Evolutionary conservation across 1,140 invertebrate species (phyloP), one percentile per base, ranked within the genome.

Genomic region (Tetraneura akinire): DNA sequence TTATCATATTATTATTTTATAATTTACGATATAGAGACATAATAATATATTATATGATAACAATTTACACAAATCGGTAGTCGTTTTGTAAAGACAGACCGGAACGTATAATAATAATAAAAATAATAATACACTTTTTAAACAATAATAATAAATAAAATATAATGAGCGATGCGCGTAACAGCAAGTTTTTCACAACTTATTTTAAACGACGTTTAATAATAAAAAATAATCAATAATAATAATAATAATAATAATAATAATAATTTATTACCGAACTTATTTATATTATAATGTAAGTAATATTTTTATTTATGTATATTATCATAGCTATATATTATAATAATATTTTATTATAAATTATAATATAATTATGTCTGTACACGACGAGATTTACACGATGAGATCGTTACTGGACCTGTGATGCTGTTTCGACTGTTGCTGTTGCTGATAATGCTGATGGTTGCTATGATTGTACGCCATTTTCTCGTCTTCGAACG

Each of bases 401-500:
- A 71, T 71, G 23, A 71, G 3, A 18, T 71, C 68, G 26, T 45
- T 45, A 10, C 68, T 71, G 9, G 68, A 71, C 21, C 68, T 49
- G 45, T 78, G 21, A 42, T 37, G 51, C 13, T 47, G 32, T 13
- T 78, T 21, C 14, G 53, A 21, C 11, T 26, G 42, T 8, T 70
- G 66, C 13, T 49, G 23, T 9, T 71, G 23, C 16, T 49, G 23
- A 11, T 68, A 6, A 26, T 47, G 18, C 13, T 68, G n/a, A 16
- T 60, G 62, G 8, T 6, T 16, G 14, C 47, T 18, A 14, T 29
- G 26, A n/a, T 60, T 29, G 51, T 45, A 37, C 29, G 53, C 32
- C 18, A 21, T 26, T 23, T 60, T 62, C 9, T 93, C 92, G 83
- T 94, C 92, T 83, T 93, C 92, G 82, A 94, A 94, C 1, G 92